These are phyloP conservation scores for Drosophila paranaensis DNA, from an alignment of 2,888 invertebrate genomes.

Conservation along the genomic window DNA sequence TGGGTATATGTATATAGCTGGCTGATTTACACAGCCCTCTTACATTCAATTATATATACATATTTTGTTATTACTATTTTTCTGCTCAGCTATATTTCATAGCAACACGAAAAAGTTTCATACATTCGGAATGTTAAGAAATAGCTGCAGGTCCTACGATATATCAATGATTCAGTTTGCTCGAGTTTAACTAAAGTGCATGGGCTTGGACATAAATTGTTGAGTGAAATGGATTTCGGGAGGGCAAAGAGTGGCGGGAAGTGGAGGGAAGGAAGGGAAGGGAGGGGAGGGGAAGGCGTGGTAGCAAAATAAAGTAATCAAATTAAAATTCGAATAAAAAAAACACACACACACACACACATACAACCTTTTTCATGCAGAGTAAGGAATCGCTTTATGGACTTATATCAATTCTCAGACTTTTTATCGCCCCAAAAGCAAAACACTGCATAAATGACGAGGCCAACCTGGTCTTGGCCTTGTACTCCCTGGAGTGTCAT, in stretches of 20 bases:
- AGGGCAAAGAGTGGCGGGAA: constrained; percentile 12
- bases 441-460: constrained; percentile 62
- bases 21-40: neutral
- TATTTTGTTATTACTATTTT: neutral
- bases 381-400: constrained; percentile 66
- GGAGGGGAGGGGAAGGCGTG: no score
- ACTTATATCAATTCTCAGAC: constrained; percentile 77
- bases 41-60: neutral
- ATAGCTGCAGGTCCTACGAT: constrained; percentile 10
- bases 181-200: constrained; percentile 19
- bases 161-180: constrained; percentile 37
- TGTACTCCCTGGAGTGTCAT: constrained; percentile 79
- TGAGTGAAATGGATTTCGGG: constrained; percentile 18
- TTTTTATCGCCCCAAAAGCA: constrained; percentile 66
- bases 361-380: constrained; percentile 28
- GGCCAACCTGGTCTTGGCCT: constrained; percentile 47
- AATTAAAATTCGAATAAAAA: constrained; percentile 77
- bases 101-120: neutral
- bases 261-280: neutral
- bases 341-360: constrained; percentile 8
- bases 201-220: constrained; percentile 27
- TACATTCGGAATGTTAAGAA: constrained; percentile 29
- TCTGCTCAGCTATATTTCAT: neutral
- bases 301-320: constrained; percentile 67
- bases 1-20: neutral